Percentiles rank a stretch among this genome's conserved stretches.
Conservation (phyloP, 2,888 invertebrate genomes). For the Apotomis capreana region DNA sequence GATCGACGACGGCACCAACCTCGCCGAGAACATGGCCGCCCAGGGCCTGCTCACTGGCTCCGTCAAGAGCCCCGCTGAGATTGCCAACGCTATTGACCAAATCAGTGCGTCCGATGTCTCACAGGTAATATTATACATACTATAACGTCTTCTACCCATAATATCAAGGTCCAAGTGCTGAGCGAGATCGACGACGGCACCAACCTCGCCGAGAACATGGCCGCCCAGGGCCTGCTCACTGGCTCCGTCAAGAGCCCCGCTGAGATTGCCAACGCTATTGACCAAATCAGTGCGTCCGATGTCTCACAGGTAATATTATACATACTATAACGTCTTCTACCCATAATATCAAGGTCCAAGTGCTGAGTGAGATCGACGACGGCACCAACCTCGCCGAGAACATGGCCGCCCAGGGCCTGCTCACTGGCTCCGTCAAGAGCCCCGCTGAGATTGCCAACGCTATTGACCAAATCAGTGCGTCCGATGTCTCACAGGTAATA, state of each 20-base stretch:
- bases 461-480: no score
- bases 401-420: no score
- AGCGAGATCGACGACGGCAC: conserved; percentile 85
- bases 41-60: conserved; percentile 87
- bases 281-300: conserved; percentile 86
- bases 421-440: no score
- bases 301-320: no score
- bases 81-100: conserved; percentile 87
- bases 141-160: no score
- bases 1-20: conserved; percentile 83
- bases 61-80: conserved; percentile 79
- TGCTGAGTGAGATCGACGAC: no score
- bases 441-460: no score
- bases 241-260: conserved; percentile 82
- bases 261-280: conserved; percentile 86
- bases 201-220: conserved; percentile 85
- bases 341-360: no score
- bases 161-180: conserved; percentile 88
- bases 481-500: no score
- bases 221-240: conserved; percentile 86
- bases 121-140: no score
- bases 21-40: conserved; percentile 86
- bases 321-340: no score
- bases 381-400: no score
- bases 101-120: conserved; percentile 87